Percentiles rank a stretch among this genome's conserved stretches.
These are phyloP conservation scores for Puntigrus tetrazona DNA, from an alignment of 2,113 vertebrate species.

Conservation along the genomic window DNA sequence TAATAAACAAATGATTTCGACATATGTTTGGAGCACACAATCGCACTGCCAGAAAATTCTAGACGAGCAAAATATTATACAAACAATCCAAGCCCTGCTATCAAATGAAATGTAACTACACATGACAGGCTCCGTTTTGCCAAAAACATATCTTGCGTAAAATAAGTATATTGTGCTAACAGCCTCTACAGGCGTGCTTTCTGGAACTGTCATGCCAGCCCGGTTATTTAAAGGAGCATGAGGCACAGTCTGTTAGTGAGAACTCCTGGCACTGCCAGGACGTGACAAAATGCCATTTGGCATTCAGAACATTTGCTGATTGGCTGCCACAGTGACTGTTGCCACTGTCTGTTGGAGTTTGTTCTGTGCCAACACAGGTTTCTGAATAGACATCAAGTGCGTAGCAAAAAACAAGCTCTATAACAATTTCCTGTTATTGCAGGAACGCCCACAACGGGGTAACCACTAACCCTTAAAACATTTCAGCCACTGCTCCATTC, in stretches of 20 bases:
- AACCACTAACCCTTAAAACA: conserved; percentile 66
- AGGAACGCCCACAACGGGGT: conserved; percentile 62
- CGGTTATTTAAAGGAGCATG: conserved; percentile 58
- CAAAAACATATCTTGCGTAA: conserved; percentile 64
- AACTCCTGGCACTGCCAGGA: conserved; percentile 55
- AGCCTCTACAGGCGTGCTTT: conserved; percentile 53
- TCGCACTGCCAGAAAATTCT: conserved; percentile 51
- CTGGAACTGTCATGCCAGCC: conserved; percentile 50
- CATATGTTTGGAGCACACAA: conserved; percentile 55
- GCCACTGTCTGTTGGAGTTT: conserved; percentile 42
- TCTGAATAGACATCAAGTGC: conserved; percentile 44
- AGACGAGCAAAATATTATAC: conserved; percentile 60
- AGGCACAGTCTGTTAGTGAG: conserved; percentile 63
- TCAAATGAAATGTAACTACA: conserved; percentile 63
- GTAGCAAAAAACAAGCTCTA: conserved; percentile 61
- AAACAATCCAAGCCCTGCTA: conserved; percentile 52
- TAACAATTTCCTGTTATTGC: conserved; percentile 72
- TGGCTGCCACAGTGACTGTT: conserved; percentile 53
- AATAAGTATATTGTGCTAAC: conserved; percentile 65
- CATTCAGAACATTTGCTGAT: conserved; percentile 57
- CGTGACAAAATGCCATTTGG: conserved; percentile 65
- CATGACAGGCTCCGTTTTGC: conserved; percentile 61
- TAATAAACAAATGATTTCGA: conserved; percentile 61
- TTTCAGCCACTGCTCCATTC: conserved; percentile 36
- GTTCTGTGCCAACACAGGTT: conserved; percentile 58